A percentile compares a stretch with the other conserved stretches of the same genome.
Evolutionary conservation across 2,113 vertebrate species (phyloP).

Genomic region (Rhea americana): DNA sequence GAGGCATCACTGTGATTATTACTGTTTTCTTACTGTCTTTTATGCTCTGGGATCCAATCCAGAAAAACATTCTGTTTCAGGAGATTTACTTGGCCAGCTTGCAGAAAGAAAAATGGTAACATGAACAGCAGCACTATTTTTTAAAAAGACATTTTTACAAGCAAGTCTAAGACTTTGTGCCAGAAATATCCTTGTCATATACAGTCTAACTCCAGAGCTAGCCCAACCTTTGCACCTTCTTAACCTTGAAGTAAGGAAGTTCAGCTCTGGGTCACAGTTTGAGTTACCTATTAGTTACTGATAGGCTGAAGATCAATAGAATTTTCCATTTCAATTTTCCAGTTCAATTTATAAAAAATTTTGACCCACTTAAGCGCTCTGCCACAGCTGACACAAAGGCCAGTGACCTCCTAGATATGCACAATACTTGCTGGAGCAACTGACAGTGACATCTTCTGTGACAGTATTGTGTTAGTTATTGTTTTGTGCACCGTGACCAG

Average conservation of each 20-base stretch:
- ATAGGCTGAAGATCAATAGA: not conserved
- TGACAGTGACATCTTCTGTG: not conserved
- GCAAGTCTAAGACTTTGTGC: not conserved
- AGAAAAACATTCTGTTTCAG: slow-evolving; percentile 46
- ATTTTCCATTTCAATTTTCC: not conserved
- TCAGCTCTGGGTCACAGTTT: not conserved
- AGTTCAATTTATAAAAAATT: not conserved
- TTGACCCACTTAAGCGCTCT: not conserved
- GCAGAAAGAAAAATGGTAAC: slow-evolving; percentile 43
- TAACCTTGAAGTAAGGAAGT: not conserved
- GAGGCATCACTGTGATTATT: slow-evolving; percentile 36
- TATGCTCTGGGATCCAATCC: slow-evolving; percentile 63
- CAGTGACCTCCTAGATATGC: not conserved
- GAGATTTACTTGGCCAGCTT: slow-evolving; percentile 57
- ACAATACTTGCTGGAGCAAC: not conserved
- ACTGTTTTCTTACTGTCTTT: slow-evolving; percentile 53
- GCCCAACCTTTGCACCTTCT: not conserved
- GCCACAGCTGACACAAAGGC: not conserved
- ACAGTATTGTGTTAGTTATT: not conserved
- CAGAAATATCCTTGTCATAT: slow-evolving; percentile 1
- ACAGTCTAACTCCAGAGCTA: not conserved
- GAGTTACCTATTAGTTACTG: not conserved
- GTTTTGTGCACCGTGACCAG: not conserved
- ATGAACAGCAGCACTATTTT: slow-evolving; percentile 8
- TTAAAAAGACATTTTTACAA: slow-evolving; percentile 42